A percentile compares a stretch with the other conserved stretches of the same genome.
Evolutionary conservation across 2,797 vertebrate species (phyloP).

Genomic region (Ctenopoma kingsleyae): DNA sequence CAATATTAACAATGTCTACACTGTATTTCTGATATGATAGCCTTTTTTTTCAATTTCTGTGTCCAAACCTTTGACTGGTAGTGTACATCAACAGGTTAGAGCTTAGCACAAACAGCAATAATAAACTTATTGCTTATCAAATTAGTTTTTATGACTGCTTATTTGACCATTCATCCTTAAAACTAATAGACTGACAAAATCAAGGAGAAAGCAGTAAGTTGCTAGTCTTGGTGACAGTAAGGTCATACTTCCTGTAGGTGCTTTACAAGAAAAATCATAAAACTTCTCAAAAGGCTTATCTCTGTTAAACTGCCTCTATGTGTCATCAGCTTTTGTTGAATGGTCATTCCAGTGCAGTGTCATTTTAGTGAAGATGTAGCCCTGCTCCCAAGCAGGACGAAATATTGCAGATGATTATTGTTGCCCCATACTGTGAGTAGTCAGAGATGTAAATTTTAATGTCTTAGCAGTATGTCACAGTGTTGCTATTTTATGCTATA

Average conservation of each 20-base stretch:
- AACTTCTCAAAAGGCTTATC: neutral
- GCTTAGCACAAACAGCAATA: neutral
- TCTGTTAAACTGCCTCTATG: neutral
- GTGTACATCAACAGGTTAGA: neutral
- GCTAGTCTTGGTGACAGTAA: neutral
- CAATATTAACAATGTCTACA: too few species aligned
- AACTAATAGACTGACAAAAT: neutral
- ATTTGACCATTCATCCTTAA: neutral
- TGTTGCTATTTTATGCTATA: neutral
- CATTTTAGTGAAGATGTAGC: neutral
- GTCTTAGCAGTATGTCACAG: neutral
- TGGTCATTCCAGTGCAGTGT: constrained; percentile 4
- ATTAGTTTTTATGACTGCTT: neutral
- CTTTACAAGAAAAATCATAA: neutral
- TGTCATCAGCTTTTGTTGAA: neutral
- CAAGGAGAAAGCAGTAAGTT: neutral
- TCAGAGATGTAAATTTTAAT: constrained; percentile 8
- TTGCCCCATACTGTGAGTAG: neutral
- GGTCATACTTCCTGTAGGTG: neutral
- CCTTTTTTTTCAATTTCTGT: too few species aligned
- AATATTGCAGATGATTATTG: neutral
- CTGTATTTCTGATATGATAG: too few species aligned
- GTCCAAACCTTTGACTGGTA: too few species aligned
- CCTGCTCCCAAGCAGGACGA: neutral
- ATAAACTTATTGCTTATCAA: neutral